phyloP scores from a whole-genome alignment of 2,113 vertebrate genomes.

The Brienomyrus longianalis region DNA sequence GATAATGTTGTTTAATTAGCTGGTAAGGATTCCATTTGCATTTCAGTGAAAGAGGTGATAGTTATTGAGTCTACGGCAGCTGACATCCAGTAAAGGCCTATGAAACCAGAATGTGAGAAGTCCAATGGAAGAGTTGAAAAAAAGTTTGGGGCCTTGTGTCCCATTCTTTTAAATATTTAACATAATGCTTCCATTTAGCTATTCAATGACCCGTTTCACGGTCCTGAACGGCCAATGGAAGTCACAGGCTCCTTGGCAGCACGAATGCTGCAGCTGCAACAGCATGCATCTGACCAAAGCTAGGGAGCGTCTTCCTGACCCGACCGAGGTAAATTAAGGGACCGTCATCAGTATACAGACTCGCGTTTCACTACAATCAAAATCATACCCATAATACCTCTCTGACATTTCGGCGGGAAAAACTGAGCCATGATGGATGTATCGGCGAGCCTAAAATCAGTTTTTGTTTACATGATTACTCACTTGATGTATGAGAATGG shows the following conservation, averaged over 20 bases:
- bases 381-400: background rate
- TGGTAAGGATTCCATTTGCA: slow-evolving; percentile 55
- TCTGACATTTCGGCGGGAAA: background rate
- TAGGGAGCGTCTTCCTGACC: slow-evolving; percentile 20
- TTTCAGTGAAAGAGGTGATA: slow-evolving; percentile 57
- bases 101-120: slow-evolving; percentile 24
- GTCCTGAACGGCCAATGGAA: slow-evolving; percentile 61
- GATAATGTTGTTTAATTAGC: slow-evolving; percentile 61
- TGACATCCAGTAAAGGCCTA: slow-evolving; percentile 51
- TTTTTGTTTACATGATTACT: background rate
- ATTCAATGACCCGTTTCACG: slow-evolving; percentile 68
- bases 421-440: background rate
- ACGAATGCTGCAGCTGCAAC: slow-evolving; percentile 62
- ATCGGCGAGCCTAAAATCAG: background rate
- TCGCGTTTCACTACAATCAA: background rate
- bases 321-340: background rate
- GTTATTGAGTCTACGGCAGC: slow-evolving; percentile 56
- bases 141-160: slow-evolving; percentile 52
- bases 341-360: slow-evolving; percentile 1
- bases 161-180: slow-evolving; percentile 71
- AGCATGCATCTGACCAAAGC: slow-evolving; percentile 42
- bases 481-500: background rate
- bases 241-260: slow-evolving; percentile 63
- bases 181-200: slow-evolving; percentile 73
- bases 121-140: slow-evolving; percentile 41